Evolutionary conservation across 2,888 invertebrate genomes (phyloP).

Genomic region (Athetis lepigone): DNA sequence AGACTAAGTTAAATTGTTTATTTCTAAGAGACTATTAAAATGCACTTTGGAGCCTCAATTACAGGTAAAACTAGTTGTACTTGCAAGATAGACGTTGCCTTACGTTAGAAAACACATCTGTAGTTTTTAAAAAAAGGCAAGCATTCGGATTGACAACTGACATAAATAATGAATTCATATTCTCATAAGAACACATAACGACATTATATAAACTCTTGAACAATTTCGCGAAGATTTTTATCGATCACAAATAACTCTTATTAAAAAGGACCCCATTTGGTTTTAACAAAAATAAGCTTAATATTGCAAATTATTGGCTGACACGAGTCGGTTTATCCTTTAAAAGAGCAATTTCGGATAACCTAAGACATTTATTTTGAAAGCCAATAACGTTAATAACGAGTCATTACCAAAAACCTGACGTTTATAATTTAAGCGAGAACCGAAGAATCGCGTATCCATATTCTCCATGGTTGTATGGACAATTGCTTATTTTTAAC

Average conservation of each 20-base stretch:
- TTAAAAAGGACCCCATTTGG: constrained; percentile 14
- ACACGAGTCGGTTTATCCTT: background rate
- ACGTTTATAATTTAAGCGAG: constrained; percentile 1
- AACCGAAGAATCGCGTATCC: background rate
- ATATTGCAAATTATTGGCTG: constrained; percentile 3
- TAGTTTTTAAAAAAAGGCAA: too few species aligned
- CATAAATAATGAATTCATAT: constrained; percentile 17
- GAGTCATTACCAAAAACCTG: constrained; percentile 2
- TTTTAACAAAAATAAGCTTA: constrained; percentile 23
- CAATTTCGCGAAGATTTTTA: constrained; percentile 18
- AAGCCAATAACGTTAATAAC: constrained; percentile 13
- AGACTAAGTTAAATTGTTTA: too few species aligned
- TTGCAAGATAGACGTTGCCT: too few species aligned
- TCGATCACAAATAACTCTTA: constrained; percentile 22
- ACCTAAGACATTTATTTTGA: constrained; percentile 19
- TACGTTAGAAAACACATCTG: too few species aligned
- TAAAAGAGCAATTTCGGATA: constrained; percentile 21
- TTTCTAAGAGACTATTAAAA: too few species aligned
- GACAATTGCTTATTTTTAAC: too few species aligned
- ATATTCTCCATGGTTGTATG: background rate
- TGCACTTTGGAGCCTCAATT: too few species aligned
- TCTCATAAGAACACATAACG: background rate
- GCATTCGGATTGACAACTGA: constrained; percentile 2
- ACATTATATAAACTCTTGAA: constrained; percentile 16
- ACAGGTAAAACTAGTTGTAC: too few species aligned